A percentile compares a stretch with the other conserved stretches of the same genome.
Conservation (phyloP, 2,888 invertebrate genomes). For the Melinaea marsaeus region DNA sequence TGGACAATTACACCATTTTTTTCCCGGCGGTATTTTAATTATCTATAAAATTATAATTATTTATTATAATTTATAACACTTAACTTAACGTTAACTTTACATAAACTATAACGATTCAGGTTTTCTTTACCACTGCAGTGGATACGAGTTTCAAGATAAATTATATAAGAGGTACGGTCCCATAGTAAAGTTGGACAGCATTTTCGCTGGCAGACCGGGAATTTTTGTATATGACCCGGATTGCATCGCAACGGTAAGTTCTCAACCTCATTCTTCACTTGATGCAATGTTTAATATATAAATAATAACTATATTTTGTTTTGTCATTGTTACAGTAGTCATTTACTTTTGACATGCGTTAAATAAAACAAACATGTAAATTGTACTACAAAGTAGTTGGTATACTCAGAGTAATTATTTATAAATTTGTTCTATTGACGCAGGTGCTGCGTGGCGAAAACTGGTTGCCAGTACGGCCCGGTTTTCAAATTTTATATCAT, state of each 20-base stretch:
- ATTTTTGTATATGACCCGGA: slow-evolving; percentile 50
- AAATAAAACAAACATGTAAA: too few relatives aligned
- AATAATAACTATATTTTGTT: too few relatives aligned
- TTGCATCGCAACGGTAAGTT: slow-evolving; percentile 39
- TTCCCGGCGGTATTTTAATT: slow-evolving; percentile 41
- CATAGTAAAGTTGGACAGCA: slow-evolving; percentile 44
- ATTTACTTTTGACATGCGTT: too few relatives aligned
- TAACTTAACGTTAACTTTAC: too few relatives aligned
- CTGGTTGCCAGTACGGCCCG: slow-evolving; percentile 46
- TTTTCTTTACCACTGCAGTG: slow-evolving; percentile 25
- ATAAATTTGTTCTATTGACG: slow-evolving; percentile 13
- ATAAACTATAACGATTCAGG: slow-evolving; percentile 31
- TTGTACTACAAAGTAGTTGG: not conserved
- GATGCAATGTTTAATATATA: not conserved
- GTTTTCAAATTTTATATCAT: slow-evolving; percentile 48
- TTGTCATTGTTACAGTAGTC: not conserved
- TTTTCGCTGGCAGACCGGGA: slow-evolving; percentile 38
- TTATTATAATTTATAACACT: not conserved
- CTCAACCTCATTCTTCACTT: not conserved
- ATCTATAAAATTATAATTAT: not conserved
- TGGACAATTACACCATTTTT: slow-evolving; percentile 44
- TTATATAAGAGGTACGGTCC: slow-evolving; percentile 47
- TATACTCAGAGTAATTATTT: not conserved
- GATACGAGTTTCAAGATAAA: slow-evolving; percentile 22
- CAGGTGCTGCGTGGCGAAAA: slow-evolving; percentile 57